Base-by-base conservation (phyloP, 2,888 invertebrate genomes). In the Venustoraphidia nigricollis region DNA sequence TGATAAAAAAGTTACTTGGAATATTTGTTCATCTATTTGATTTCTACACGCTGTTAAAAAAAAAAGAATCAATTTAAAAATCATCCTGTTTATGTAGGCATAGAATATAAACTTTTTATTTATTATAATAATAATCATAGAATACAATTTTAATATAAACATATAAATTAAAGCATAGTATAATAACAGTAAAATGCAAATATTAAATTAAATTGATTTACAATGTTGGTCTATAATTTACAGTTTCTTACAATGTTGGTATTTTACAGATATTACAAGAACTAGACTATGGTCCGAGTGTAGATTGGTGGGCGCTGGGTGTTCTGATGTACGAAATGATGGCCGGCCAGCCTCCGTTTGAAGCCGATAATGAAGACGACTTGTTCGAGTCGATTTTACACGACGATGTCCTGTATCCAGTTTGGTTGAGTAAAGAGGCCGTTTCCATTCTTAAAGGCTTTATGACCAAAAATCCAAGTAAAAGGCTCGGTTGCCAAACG, bases 251-350 rank as follows among this genome's bases (percentile, higher is more conserved):
- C 17, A 27, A 27, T 27, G 6, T 6, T 27, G 27, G 6, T 27
- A 6, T 46, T 45, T 53, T 53, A 34, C 56, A 76, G 80, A 94
- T 94, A 63, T 76, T 94, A 49, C 91, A 93, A 67, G 94, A 94
- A 69, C 75, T 90, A 59, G 89, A 95, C 62, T 90, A 90, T 63
- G 89, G 89, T 0, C 83, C 87, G 36, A 85, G 86, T 52, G 90
- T 91, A 50, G 90, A 90, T 69, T 90, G 90, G 90, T 97, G 96
- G 96, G 96, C 96, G 53, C 75, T 97, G 55, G 97, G 96, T 46
- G 96, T 97, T 51, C 77, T 96, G 42, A 89, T 96, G 89, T 97
- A 97, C 69, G 96, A 97, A 77, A 97, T 97, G 96, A 87, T 96
- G 90, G 96, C 95, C 1, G 96, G 97, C 0, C 97, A 98, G 69